A percentile compares a stretch with the other conserved stretches of the same genome.
Conservation (phyloP, 1,140 invertebrate genomes). For the Bombus cullumanus region DNA sequence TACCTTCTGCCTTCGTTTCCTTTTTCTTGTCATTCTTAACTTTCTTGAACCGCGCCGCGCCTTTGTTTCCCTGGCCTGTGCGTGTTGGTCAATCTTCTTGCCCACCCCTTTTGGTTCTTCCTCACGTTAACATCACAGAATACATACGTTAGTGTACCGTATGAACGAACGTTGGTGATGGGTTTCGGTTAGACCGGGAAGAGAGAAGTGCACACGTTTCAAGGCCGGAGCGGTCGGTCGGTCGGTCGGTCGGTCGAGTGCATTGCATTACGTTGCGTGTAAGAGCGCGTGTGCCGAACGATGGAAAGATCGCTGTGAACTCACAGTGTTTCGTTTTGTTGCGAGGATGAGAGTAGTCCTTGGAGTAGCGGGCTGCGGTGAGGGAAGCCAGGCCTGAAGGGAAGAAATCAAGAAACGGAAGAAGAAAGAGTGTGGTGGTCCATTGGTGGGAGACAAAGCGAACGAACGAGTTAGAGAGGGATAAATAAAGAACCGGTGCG, state of each 20-base stretch:
- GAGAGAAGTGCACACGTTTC: slow-evolving; percentile 35
- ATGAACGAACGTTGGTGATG: neutral
- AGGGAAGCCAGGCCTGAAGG: neutral
- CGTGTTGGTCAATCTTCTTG: neutral
- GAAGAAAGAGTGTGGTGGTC: neutral
- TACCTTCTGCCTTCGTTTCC: slow-evolving; percentile 43
- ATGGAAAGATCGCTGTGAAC: slow-evolving; percentile 3
- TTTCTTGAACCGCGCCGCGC: slow-evolving; percentile 20
- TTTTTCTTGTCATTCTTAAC: slow-evolving; percentile 41
- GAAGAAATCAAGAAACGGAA: slow-evolving; percentile 11
- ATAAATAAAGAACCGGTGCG: neutral
- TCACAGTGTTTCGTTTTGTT: neutral
- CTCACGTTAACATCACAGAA: neutral
- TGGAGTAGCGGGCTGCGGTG: neutral
- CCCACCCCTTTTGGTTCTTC: neutral
- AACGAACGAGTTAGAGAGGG: neutral
- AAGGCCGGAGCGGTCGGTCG: slow-evolving; percentile 31
- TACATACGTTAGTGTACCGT: neutral
- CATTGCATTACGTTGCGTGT: slow-evolving; percentile 6
- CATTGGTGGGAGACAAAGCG: neutral
- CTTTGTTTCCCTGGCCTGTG: slow-evolving; percentile 14
- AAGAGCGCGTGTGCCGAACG: slow-evolving; percentile 13
- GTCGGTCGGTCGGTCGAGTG: slow-evolving; percentile 10
- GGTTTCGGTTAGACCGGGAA: slow-evolving; percentile 15
- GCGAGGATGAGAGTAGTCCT: neutral